Evolutionary conservation across 2,113 vertebrate species (phyloP).

Genomic region (Hydrochoerus hydrochaeris): DNA sequence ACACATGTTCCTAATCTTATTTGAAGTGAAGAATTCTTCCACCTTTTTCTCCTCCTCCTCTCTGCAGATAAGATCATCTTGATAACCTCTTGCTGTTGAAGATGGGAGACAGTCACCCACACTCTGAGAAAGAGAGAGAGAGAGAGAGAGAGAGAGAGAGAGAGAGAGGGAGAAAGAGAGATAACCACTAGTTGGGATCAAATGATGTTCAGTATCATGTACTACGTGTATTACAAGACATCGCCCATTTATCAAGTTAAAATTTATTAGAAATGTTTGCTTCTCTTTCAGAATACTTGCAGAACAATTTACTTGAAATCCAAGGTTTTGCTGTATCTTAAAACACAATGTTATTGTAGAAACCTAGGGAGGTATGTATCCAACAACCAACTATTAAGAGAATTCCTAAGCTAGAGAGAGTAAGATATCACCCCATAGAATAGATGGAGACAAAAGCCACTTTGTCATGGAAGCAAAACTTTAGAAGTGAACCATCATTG

Average conservation of each 20-base stretch:
- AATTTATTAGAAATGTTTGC: not conserved
- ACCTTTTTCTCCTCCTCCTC: not conserved
- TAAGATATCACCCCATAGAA: not conserved
- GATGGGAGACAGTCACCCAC: not conserved
- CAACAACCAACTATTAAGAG: not conserved
- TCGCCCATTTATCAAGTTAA: not conserved
- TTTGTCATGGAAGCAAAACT: not conserved
- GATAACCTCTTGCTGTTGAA: not conserved
- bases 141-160: not conserved
- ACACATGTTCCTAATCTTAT: not conserved
- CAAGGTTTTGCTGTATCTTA: not conserved
- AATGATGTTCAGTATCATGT: not conserved
- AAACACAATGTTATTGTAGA: not conserved
- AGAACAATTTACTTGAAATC: not conserved
- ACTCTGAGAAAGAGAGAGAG: too few relatives aligned
- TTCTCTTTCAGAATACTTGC: not conserved
- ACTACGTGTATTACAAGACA: not conserved
- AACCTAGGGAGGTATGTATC: not conserved
- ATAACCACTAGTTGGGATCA: not conserved
- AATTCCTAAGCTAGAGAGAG: constrained; percentile 4
- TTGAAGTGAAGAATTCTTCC: not conserved
- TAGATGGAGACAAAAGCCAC: not conserved
- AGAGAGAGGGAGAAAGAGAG: not conserved
- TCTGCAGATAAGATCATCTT: not conserved
- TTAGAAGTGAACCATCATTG: not conserved